phyloP scores from a whole-genome alignment of 2,113 vertebrate species.

The Cisticola juncidis region DNA sequence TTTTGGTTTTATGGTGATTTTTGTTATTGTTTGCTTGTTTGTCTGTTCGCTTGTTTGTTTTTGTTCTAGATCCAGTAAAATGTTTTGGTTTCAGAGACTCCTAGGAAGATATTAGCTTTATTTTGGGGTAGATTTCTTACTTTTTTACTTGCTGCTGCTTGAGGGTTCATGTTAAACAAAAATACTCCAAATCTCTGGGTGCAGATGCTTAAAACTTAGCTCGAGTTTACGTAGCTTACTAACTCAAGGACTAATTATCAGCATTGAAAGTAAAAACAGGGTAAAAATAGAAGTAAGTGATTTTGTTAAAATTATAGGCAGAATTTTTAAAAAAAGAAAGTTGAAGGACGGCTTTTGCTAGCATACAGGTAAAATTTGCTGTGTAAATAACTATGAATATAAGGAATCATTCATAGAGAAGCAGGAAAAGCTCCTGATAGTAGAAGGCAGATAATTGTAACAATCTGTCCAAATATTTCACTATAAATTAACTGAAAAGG shows the following conservation, averaged over 20 bases:
- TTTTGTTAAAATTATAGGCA: neutral
- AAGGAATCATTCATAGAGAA: neutral
- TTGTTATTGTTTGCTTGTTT: neutral
- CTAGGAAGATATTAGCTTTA: neutral
- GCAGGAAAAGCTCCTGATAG: neutral
- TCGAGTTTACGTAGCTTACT: neutral
- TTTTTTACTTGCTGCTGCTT: neutral
- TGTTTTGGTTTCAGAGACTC: neutral
- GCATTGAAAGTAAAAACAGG: neutral
- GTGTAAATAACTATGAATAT: neutral
- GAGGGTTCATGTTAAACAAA: neutral
- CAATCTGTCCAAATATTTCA: constrained; percentile 49
- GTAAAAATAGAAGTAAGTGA: neutral
- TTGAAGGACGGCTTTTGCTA: neutral
- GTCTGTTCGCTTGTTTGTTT: no score
- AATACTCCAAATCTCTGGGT: neutral
- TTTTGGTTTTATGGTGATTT: neutral
- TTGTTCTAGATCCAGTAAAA: neutral
- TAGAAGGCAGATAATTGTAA: constrained; percentile 2
- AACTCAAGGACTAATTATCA: neutral
- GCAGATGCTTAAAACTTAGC: neutral
- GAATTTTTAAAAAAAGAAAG: neutral
- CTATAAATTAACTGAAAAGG: neutral
- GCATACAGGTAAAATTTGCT: neutral
- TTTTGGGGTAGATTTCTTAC: neutral